Percentiles rank a stretch among this genome's conserved stretches.
Conservation (phyloP, 2,797 vertebrate species). For the Anableps anableps region DNA sequence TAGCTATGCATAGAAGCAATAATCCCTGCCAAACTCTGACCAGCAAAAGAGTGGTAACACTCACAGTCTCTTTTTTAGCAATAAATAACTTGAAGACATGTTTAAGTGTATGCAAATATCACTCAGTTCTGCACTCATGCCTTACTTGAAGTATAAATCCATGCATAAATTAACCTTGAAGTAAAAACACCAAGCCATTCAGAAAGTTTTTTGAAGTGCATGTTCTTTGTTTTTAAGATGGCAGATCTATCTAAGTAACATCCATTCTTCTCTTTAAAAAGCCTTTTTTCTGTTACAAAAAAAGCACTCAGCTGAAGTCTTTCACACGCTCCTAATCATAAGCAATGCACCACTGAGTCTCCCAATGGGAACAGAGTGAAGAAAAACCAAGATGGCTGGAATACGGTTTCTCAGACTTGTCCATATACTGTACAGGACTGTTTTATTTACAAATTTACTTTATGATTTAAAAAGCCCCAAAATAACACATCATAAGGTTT, state of each 20-base stretch:
- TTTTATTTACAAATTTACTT: not conserved
- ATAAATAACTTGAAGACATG: not conserved
- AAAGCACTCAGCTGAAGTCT: not conserved
- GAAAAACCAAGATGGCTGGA: not conserved
- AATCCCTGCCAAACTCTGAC: not conserved
- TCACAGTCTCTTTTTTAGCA: not conserved
- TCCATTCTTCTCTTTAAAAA: conserved; percentile 9
- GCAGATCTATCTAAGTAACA: conserved; percentile 2
- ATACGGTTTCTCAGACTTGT: conserved; percentile 2
- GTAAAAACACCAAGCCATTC: not conserved
- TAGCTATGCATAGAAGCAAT: not conserved
- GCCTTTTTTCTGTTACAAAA: not conserved
- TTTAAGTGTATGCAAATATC: not conserved
- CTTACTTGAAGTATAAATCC: not conserved
- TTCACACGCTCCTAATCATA: conserved; percentile 11
- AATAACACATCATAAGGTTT: not conserved
- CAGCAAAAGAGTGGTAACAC: not conserved
- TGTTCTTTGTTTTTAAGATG: not conserved
- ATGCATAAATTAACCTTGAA: not conserved
- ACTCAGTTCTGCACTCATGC: not conserved
- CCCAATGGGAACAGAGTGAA: conserved; percentile 8
- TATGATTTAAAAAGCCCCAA: not conserved
- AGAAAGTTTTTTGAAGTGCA: not conserved
- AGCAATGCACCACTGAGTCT: not conserved
- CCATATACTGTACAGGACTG: not conserved